These are phyloP conservation scores for Orcinus orca DNA, from an alignment of 2,113 vertebrate genomes.

Conservation along the genomic window DNA sequence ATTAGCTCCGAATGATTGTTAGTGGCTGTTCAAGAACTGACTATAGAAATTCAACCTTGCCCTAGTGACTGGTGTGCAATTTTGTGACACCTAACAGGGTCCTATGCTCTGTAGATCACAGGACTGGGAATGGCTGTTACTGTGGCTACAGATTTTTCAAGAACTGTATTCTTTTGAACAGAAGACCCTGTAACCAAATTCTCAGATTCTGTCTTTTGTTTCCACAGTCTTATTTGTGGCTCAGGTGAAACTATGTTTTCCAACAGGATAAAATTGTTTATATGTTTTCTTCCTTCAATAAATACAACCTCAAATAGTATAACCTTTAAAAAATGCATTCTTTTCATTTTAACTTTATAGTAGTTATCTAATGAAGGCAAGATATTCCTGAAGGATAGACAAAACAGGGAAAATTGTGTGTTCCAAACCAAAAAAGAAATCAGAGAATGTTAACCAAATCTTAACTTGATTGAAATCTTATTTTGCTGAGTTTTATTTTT, in stretches of 20 bases:
- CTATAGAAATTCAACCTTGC: not conserved
- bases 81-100: not conserved
- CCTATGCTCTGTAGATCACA: not conserved
- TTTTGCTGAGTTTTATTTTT: not conserved
- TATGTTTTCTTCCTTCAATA: not conserved
- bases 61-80: not conserved
- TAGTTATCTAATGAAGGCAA: not conserved
- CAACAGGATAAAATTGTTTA: not conserved
- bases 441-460: not conserved
- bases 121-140: not conserved
- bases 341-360: not conserved
- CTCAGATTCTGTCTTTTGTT: not conserved
- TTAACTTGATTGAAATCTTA: not conserved
- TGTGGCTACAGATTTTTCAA: not conserved
- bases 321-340: not conserved
- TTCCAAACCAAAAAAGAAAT: not conserved
- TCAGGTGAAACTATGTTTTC: not conserved
- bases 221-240: not conserved
- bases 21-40: not conserved
- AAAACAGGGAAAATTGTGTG: not conserved
- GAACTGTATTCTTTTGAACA: not conserved
- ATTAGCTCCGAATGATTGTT: not conserved
- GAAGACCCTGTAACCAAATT: not conserved
- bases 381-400: not conserved
- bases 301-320: not conserved